Evolutionary conservation across 2,797 vertebrate genomes (phyloP).

Genomic region (Notoglanidium macrostoma): DNA sequence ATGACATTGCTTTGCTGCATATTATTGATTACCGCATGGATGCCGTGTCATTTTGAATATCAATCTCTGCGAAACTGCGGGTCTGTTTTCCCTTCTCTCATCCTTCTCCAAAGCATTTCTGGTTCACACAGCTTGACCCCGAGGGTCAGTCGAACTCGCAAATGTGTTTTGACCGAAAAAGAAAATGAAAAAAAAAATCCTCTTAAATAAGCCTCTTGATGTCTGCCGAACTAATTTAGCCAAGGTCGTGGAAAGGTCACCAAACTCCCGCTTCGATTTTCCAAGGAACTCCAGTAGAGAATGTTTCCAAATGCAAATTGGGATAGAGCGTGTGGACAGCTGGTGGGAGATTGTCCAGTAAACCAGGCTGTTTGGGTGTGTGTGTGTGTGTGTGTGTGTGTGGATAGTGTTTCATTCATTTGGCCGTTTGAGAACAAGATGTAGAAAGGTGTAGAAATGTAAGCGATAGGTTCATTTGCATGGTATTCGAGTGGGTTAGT

Average conservation of each 20-base stretch:
- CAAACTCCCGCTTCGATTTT: not conserved
- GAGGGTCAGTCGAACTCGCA: not conserved
- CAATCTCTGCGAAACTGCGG: conserved; percentile 22
- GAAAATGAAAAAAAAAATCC: not conserved
- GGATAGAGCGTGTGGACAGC: not conserved
- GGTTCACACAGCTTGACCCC: not conserved
- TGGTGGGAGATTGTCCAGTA: not conserved
- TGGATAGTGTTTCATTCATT: not conserved
- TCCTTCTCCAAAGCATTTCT: conserved; percentile 29
- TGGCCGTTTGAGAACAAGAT: not conserved
- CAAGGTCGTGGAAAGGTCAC: conserved; percentile 7
- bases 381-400: not conserved
- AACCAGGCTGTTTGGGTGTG: not conserved
- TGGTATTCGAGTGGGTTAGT: not conserved
- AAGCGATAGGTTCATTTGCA: not conserved
- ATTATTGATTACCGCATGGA: conserved; percentile 54
- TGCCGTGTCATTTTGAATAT: conserved; percentile 39
- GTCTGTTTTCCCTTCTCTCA: not conserved
- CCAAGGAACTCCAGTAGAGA: not conserved
- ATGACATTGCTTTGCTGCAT: conserved; percentile 40
- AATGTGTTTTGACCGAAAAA: not conserved
- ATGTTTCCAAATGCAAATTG: not conserved
- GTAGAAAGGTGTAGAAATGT: not conserved
- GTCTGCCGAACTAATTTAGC: conserved; percentile 4
- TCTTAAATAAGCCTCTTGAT: not conserved